Conservation (phyloP, 2,113 vertebrate species). For the Okapia johnstoni region DNA sequence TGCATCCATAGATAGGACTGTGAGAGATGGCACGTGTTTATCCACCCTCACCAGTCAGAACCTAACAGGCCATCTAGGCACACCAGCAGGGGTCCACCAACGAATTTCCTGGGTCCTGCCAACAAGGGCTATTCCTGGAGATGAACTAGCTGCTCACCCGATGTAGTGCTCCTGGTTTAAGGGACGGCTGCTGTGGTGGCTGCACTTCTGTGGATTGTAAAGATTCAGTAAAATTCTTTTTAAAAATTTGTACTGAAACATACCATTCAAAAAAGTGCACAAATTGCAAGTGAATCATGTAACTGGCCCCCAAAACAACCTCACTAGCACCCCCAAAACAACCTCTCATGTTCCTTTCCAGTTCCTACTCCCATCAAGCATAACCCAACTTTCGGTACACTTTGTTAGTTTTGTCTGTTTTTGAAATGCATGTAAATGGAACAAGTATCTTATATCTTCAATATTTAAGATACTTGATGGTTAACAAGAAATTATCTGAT, state of each 20-base stretch:
- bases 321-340: background rate
- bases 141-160: background rate
- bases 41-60: background rate
- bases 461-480: background rate
- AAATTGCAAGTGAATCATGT: background rate
- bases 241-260: background rate
- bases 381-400: background rate
- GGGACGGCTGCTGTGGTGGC: background rate
- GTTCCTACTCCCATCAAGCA: background rate
- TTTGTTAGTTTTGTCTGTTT: background rate
- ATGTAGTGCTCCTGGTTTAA: background rate
- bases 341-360: background rate
- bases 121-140: background rate
- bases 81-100: background rate
- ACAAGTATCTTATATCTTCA: background rate
- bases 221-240: background rate
- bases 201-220: background rate
- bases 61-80: background rate
- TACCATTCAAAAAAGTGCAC: background rate
- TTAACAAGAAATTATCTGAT: background rate
- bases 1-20: background rate
- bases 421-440: background rate
- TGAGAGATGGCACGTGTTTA: background rate
- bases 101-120: background rate
- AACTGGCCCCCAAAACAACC: background rate